Evolutionary conservation across 92 coral and sea anemone species (phyloP).

Genomic region (Porites lobata): DNA sequence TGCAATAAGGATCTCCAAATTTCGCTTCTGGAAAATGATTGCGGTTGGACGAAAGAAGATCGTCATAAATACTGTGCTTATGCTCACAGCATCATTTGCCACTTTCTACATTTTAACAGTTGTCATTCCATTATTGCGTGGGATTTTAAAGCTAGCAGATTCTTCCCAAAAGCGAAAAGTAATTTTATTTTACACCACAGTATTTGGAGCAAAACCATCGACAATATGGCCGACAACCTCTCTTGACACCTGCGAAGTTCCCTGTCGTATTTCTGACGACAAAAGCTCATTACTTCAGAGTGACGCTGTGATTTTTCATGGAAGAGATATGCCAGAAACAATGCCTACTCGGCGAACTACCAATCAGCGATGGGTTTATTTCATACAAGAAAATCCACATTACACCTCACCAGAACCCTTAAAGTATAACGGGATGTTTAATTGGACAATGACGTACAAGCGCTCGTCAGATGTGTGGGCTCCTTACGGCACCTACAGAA

Average conservation of each 20-base stretch:
- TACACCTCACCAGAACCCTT: slow-evolving; percentile 6
- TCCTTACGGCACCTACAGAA: slow-evolving; percentile 35
- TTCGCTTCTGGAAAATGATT: neutral
- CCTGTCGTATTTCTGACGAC: slow-evolving; percentile 23
- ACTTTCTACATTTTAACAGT: neutral
- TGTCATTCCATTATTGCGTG: slow-evolving; percentile 3
- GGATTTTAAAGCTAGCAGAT: neutral
- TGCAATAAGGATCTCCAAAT: neutral
- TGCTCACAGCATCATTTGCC: neutral
- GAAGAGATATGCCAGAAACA: slow-evolving; percentile 33
- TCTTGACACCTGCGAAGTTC: slow-evolving; percentile 21
- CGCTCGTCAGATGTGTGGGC: slow-evolving; percentile 44
- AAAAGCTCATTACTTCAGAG: neutral
- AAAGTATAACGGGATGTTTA: slow-evolving; percentile 32
- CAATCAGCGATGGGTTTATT: slow-evolving; percentile 45
- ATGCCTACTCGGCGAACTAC: slow-evolving; percentile 16
- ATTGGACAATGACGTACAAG: slow-evolving; percentile 55
- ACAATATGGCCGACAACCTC: slow-evolving; percentile 7
- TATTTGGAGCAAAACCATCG: slow-evolving; percentile 9
- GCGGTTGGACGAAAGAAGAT: neutral
- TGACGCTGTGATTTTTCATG: slow-evolving; percentile 50
- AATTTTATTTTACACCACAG: slow-evolving; percentile 22
- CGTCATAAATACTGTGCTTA: neutral
- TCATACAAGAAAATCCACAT: slow-evolving; percentile 37
- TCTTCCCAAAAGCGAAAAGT: slow-evolving; percentile 4